phyloP scores from a whole-genome alignment of 2,888 invertebrate species.

The Elaeidobius kamerunicus region DNA sequence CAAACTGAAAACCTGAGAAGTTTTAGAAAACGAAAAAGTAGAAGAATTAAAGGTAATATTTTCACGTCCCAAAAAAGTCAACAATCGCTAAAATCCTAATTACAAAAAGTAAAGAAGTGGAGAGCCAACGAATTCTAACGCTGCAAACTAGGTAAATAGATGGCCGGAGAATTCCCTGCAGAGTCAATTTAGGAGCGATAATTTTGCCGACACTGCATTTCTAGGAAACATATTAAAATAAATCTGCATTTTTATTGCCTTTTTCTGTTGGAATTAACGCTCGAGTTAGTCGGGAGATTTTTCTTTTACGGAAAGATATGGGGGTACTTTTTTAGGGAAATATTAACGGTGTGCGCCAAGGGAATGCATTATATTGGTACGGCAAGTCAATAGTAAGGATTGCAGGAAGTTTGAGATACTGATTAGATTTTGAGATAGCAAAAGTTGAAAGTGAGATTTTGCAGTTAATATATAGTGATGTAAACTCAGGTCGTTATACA shows the following conservation, averaged over 20 bases:
- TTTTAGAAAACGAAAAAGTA: constrained; percentile 2
- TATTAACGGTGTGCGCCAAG: neutral
- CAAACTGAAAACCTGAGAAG: neutral
- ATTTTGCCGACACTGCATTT: constrained; percentile 30
- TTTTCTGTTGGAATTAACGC: constrained; percentile 29
- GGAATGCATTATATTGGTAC: neutral
- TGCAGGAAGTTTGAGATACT: too few species aligned
- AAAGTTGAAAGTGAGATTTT: too few species aligned
- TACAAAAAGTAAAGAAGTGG: constrained; percentile 24
- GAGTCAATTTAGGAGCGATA: constrained; percentile 30
- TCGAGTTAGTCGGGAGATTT: constrained; percentile 26
- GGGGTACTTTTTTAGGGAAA: neutral
- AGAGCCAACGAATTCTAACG: constrained; percentile 21
- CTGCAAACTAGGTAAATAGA: constrained; percentile 30
- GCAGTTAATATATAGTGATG: too few species aligned
- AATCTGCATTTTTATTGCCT: constrained; percentile 32
- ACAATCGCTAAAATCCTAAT: constrained; percentile 24
- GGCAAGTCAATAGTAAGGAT: too few species aligned
- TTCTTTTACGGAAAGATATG: constrained; percentile 18
- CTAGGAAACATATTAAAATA: constrained; percentile 30
- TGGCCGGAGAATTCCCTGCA: constrained; percentile 27
- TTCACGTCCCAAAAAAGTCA: constrained; percentile 23
- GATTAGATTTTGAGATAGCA: too few species aligned
- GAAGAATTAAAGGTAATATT: constrained; percentile 13
- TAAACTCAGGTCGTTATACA: too few species aligned